Evolutionary conservation across 2,888 invertebrate species (phyloP), one percentile per base, ranked within the genome.

Genomic region (Mythimna albipuncta): DNA sequence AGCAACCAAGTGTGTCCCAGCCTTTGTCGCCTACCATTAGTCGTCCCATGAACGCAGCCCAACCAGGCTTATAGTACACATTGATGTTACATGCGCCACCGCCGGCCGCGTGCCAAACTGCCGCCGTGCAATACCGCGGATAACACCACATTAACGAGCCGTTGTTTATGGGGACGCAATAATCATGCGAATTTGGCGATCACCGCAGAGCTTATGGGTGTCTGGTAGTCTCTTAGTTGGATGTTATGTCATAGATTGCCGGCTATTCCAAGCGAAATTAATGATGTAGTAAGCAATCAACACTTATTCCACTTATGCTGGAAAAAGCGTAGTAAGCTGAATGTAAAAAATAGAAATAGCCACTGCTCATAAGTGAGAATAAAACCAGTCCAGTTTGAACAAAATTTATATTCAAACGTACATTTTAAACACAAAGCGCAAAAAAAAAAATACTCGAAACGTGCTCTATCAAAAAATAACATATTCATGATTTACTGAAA

Each of bases 61-160:
- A 65, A 52, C 64, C 58, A 26, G 64, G 74, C 69, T 68, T 78
- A 61, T 41, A 59, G 70, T n/a, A 79, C 81, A 75, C 77, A 77
- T 73, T 85, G 86, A 86, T 73, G 81, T 79, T 63, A 61, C 69
- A 62, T 26, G 58, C 35, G 57, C 71, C 72, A 64, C 62, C 75
- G 67, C 62, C 75, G 82, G 79, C 75, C 75, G 84, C 75, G 83
- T 86, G 90, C 90, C 89, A 89, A 89, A 85, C 86, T 75, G 75
- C 80, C 78, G 80, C 71, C 79, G 69, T 54, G 64, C 69, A 9
- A 38, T 19, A 26, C 74, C 63, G 72, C 64, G 70, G 75, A 72
- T 70, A 72, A 59, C 77, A 75, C 73, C 55, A 77, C 72, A 81
- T 83, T 85, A 85, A 75, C 73, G 79, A 75, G 52, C 35, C 72